Evolutionary conservation across 2,113 vertebrate genomes (phyloP), one percentile per base, ranked within the genome.

Genomic region (Tragelaphus buxtoni): DNA sequence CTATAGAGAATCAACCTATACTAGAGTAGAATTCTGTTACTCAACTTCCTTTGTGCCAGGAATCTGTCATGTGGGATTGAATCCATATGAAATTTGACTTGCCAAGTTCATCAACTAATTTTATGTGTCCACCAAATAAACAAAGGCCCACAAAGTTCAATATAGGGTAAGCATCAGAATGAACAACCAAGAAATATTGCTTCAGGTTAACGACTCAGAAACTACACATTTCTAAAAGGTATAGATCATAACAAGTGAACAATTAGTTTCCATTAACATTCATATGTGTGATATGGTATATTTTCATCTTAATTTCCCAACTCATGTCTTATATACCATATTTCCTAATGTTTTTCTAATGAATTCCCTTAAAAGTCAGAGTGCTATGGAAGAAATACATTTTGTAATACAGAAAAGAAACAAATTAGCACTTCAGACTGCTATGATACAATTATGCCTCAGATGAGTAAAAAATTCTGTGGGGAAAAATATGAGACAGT

Each of bases 201-300:
- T 97, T 95, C 91, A 95, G 90, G 98, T 98, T 96, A 98, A 97
- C 84, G 89, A 97, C 93, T 94, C 89, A 97, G 93, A 97, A 95
- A 94, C 95, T 97, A 98, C 95, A 92, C 91, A 95, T 98, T 98
- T 98, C 96, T 95, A 96, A 97, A 98, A 95, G 96, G 97, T 96
- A 96, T 95, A 98, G 96, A 96, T 97, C 95, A 98, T 90, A 97
- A 97, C 95, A 98, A 98, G 88, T 97, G 94, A 98, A 95, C 89
- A 98, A 94, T 74, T 96, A 82, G 53, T 97, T 98, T 98, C 97
- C 87, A 96, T 98, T 97, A 97, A 90, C 90, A 95, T 96, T 98
- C 97, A 32, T 96, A 96, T 92, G 96, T 45, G 61, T 8, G 93
- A 97, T 94, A 91, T 72, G 28, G 2, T 47, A 32, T 96, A 93